Evolutionary conservation across 2,888 invertebrate species (phyloP).

Genomic region (Leucophenga montana): DNA sequence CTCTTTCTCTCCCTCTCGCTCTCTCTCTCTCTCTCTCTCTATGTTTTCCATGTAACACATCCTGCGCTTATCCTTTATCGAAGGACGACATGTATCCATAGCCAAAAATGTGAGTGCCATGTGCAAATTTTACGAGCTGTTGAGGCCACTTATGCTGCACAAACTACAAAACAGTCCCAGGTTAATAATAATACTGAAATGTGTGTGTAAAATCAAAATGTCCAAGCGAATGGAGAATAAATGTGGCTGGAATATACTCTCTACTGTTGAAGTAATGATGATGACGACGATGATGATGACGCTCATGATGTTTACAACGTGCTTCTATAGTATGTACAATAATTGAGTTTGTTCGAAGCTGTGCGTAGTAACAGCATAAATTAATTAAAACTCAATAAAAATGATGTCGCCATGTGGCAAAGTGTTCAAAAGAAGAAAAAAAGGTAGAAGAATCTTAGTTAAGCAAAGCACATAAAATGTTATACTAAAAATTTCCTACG

Average conservation of each 20-base stretch:
- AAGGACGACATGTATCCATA: neutral
- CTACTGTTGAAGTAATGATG: neutral
- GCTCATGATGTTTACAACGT: neutral
- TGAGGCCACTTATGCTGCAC: conserved; percentile 46
- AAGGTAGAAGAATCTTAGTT: neutral
- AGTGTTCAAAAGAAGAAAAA: neutral
- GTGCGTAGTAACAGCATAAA: conserved; percentile 30
- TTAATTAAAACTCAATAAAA: conserved; percentile 43
- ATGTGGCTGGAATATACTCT: conserved; percentile 24
- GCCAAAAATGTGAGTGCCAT: conserved; percentile 57
- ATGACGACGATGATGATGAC: neutral
- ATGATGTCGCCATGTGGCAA: conserved; percentile 23
- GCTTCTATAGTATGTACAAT: neutral
- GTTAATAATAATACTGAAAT: conserved; percentile 61
- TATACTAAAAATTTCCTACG: conserved; percentile 24
- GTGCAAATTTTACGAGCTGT: conserved; percentile 68
- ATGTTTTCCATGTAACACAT: neutral
- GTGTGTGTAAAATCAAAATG: conserved; percentile 67
- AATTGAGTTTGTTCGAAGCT: conserved; percentile 13
- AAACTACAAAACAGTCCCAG: conserved; percentile 60
- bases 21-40: neutral
- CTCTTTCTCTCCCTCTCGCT: too few relatives aligned
- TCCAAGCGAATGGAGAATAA: conserved; percentile 25
- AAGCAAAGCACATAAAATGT: conserved; percentile 18
- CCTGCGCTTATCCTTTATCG: neutral